These are phyloP conservation scores for Erynnis tages DNA, from an alignment of 2,888 invertebrate genomes.

Conservation along the genomic window DNA sequence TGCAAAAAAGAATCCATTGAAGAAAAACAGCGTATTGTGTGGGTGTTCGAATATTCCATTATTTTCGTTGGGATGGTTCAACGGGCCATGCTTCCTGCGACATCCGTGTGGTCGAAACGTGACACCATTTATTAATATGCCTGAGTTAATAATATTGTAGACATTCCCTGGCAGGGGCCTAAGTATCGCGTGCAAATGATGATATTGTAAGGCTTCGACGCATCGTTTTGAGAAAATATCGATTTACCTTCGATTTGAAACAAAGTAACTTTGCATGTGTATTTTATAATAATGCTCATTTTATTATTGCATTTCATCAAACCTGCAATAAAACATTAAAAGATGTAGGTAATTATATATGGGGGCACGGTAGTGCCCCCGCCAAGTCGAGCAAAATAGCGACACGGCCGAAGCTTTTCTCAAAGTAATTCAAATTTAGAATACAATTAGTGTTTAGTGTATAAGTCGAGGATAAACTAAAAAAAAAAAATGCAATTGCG, in stretches of 20 bases:
- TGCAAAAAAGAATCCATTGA: constrained; percentile 32
- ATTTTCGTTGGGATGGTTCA: constrained; percentile 73
- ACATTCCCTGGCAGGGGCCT: constrained; percentile 66
- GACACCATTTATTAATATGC: constrained; percentile 76
- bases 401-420: too few species aligned
- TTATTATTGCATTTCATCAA: too few species aligned
- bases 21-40: constrained; percentile 41
- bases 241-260: constrained; percentile 54
- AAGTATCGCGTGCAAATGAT: constrained; percentile 72
- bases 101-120: constrained; percentile 76
- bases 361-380: too few species aligned
- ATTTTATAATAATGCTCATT: too few species aligned
- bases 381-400: too few species aligned
- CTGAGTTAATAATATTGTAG: constrained; percentile 78
- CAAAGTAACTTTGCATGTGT: background rate
- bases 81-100: constrained; percentile 77
- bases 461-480: too few species aligned
- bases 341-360: too few species aligned
- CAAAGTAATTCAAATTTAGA: too few species aligned
- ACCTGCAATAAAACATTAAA: too few species aligned
- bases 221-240: constrained; percentile 68
- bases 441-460: too few species aligned
- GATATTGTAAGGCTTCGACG: constrained; percentile 70
- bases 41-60: constrained; percentile 45
- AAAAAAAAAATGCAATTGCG: too few species aligned